A percentile compares a stretch with the other conserved stretches of the same genome.
Conservation (phyloP, 2,888 invertebrate species). For the Habroteleia sp. region DNA sequence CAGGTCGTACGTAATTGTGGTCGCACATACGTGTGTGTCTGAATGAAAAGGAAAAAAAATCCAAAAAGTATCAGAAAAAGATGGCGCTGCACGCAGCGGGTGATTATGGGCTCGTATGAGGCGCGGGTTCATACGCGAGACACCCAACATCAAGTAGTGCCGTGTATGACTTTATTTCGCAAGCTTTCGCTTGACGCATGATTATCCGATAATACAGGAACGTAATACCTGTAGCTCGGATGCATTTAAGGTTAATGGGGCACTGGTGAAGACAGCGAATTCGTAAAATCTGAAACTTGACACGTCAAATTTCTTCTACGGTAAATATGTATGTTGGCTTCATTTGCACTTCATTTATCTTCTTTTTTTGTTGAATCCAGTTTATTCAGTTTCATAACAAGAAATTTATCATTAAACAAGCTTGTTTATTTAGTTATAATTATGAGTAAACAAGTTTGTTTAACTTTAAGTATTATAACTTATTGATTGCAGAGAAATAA, state of each 20-base stretch:
- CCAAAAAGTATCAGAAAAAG: slow-evolving; percentile 54
- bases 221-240: slow-evolving; percentile 41
- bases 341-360: no score
- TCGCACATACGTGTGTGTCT: slow-evolving; percentile 23
- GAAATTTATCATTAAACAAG: no score
- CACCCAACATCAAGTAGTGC: slow-evolving; percentile 53
- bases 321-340: no score
- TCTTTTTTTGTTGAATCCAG: no score
- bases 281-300: no score
- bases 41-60: slow-evolving; percentile 34
- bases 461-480: no score
- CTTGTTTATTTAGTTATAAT: no score
- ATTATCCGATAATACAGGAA: slow-evolving; percentile 66
- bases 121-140: slow-evolving; percentile 58
- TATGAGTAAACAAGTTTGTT: no score
- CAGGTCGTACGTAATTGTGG: slow-evolving; percentile 69
- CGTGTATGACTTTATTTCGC: slow-evolving; percentile 70
- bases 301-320: no score
- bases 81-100: slow-evolving; percentile 53
- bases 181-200: slow-evolving; percentile 66
- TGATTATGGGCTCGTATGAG: slow-evolving; percentile 63
- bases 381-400: no score
- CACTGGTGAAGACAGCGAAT: slow-evolving; percentile 37
- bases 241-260: slow-evolving; percentile 56
- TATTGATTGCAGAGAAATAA: no score